Evolutionary conservation across 2,888 invertebrate genomes (phyloP).

Genomic region (Punctoribates punctum): DNA sequence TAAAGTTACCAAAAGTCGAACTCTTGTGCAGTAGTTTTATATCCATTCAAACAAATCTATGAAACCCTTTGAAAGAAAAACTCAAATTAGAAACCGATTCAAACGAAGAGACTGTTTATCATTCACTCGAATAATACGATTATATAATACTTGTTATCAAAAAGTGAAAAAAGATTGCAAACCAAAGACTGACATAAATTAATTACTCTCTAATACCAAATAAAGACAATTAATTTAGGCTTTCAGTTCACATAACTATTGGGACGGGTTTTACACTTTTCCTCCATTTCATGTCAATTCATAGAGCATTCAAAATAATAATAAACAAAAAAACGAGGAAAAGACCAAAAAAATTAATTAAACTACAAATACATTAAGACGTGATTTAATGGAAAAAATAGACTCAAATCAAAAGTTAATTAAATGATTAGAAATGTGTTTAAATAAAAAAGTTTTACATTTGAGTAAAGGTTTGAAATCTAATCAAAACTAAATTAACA

Average conservation of each 20-base stretch:
- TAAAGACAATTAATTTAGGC: conserved; percentile 16
- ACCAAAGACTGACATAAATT: conserved; percentile 15
- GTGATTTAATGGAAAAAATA: too few species aligned
- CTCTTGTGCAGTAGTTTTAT: conserved; percentile 55
- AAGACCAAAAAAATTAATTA: not conserved
- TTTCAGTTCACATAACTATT: not conserved
- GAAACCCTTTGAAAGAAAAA: not conserved
- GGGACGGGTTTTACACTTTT: not conserved
- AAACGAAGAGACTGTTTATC: not conserved
- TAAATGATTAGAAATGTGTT: too few species aligned
- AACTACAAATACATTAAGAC: too few species aligned
- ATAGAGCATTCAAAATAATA: not conserved
- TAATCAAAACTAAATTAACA: not conserved
- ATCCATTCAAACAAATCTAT: conserved; percentile 50
- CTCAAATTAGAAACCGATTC: not conserved
- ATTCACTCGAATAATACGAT: not conserved
- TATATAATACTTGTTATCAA: too few species aligned
- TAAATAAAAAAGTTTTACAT: too few species aligned
- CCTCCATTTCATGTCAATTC: not conserved
- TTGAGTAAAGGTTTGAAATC: too few species aligned
- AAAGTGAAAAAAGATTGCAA: not conserved
- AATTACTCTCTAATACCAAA: not conserved
- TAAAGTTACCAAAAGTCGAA: conserved; percentile 54
- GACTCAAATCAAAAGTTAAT: too few species aligned
- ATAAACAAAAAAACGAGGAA: not conserved